Evolutionary conservation across 2,797 vertebrate genomes (phyloP).

Genomic region (Scolopax bukidnonensis): DNA sequence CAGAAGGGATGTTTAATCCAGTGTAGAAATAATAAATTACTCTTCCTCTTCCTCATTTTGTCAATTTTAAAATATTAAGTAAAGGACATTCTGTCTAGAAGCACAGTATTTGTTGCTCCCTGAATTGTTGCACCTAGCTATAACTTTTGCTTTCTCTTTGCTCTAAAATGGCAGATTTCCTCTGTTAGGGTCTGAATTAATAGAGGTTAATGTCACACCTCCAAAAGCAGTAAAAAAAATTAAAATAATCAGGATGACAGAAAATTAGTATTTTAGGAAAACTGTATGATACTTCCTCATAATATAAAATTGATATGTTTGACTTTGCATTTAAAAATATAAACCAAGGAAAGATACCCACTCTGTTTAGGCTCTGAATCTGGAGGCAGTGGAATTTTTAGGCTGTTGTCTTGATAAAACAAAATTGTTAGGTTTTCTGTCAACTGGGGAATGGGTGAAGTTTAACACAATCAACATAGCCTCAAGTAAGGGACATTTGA

Average conservation of each 20-base stretch:
- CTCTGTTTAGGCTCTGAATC: neutral
- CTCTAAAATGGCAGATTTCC: neutral
- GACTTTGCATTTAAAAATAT: neutral
- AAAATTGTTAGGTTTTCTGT: constrained; percentile 14
- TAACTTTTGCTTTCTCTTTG: neutral
- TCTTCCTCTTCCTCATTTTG: neutral
- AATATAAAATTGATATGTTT: neutral
- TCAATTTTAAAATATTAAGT: neutral
- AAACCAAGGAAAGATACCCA: neutral
- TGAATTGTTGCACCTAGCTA: neutral
- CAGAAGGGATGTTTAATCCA: neutral
- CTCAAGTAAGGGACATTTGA: constrained; percentile 1
- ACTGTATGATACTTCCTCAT: neutral
- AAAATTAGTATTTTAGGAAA: neutral
- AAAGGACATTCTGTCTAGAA: neutral
- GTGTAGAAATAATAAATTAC: neutral
- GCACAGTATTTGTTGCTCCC: neutral
- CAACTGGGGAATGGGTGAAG: neutral
- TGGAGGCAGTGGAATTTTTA: neutral
- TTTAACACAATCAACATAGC: neutral
- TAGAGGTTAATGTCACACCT: neutral
- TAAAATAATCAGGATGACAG: neutral
- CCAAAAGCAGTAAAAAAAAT: neutral
- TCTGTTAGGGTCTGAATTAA: neutral
- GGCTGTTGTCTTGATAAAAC: neutral